Conservation (phyloP, 1,140 invertebrate genomes). For the Drosophila kohkoa region DNA sequence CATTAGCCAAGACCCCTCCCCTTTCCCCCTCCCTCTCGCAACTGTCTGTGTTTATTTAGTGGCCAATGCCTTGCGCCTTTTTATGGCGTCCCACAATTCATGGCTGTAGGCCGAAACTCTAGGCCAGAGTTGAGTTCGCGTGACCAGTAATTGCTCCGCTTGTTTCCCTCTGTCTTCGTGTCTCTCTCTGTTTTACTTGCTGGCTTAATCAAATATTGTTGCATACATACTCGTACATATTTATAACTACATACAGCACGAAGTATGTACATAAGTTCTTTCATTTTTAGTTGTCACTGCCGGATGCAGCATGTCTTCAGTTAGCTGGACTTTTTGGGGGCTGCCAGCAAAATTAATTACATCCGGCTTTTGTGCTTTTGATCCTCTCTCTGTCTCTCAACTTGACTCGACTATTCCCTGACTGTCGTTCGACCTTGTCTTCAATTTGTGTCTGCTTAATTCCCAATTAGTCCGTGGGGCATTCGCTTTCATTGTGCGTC, state of each 20-base stretch:
- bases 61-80: constrained; percentile 62
- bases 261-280: background rate
- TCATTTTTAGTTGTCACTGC: constrained; percentile 25
- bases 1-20: constrained; percentile 59
- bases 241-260: constrained; percentile 8
- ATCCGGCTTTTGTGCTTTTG: constrained; percentile 70
- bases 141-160: constrained; percentile 74
- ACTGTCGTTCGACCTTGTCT: constrained; percentile 9
- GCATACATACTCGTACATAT: constrained; percentile 24
- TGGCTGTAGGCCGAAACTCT: constrained; percentile 8
- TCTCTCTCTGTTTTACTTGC: constrained; percentile 57
- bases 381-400: constrained; percentile 25
- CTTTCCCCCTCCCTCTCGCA: background rate
- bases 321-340: constrained; percentile 24
- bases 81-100: constrained; percentile 44
- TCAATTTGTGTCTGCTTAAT: constrained; percentile 72
- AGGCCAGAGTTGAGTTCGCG: constrained; percentile 51
- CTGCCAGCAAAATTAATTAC: constrained; percentile 70
- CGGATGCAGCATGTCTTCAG: constrained; percentile 65
- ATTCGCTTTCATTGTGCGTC: constrained; percentile 20
- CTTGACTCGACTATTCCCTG: background rate
- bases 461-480: constrained; percentile 69
- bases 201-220: constrained; percentile 75
- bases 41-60: constrained; percentile 72
- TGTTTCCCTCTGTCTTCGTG: constrained; percentile 47